Evolutionary conservation across 2,113 vertebrate genomes (phyloP), one percentile per base, ranked within the genome.

Genomic region (Pelobates fuscus): DNA sequence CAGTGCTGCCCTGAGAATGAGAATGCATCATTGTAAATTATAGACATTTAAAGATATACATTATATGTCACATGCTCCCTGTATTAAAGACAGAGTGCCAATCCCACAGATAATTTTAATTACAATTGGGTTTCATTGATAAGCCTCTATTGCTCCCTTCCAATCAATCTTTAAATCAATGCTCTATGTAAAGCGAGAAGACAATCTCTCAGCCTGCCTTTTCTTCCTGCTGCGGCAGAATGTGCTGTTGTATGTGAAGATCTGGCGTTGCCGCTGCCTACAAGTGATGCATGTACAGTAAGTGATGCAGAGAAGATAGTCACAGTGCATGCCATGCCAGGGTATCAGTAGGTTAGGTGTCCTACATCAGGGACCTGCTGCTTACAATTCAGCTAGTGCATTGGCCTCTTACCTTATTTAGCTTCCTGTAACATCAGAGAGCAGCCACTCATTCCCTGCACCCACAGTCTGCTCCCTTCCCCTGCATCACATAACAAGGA

Each of bases 401-500:
- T 15, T 43, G 46, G 29, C 29, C 0, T 30, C 71, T 67, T 67
- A 66, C 71, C 63, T 75, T 37, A 23, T 44, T 43, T 27, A 17
- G 29, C 52, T 65, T 58, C 71, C 61, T 57, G 61, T 17, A 65
- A n/a, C 61, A 65, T 75, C 71, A 75, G 71, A 67, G 62, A 23
- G 32, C 41, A 54, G 17, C 23, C 4, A 17, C 23, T 54, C 46
- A 37, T 30, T 66, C 54, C 52, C 49, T 58, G 71, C 71, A 44
- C 17, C 71, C 62, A 18, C 71, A 27, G 30, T 24, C 62, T 46
- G 62, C 41, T 46, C 63, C 37, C 61, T 54, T 64, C 55, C 60
- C 25, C 71, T 54, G 61, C 71, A 75, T 67, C 71, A 67, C 71
- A 75, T 41, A 49, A 49, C 70, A 62, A 41, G 54, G 55, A 43